These are phyloP conservation scores for Ptychochromis oligacanthus DNA, from an alignment of 2,113 vertebrate genomes.

Conservation along the genomic window DNA sequence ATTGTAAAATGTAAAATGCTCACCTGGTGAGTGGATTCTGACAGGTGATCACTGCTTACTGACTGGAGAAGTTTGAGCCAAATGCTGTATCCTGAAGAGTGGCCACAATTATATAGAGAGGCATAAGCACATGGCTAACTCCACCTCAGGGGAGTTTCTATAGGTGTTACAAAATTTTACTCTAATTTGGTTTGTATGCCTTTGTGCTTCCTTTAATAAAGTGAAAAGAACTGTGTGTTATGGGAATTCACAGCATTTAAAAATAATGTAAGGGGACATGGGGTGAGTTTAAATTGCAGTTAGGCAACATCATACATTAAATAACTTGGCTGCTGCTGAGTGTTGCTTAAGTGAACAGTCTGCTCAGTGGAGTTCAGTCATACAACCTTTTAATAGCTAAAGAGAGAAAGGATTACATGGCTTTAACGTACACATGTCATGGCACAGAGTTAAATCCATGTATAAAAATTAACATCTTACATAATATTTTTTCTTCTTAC, in stretches of 20 bases:
- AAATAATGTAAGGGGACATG: too few species aligned
- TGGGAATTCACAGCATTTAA: too few species aligned
- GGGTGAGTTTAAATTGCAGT: too few species aligned
- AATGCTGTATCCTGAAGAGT: neutral
- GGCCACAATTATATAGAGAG: neutral
- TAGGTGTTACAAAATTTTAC: neutral
- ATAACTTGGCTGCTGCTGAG: too few species aligned
- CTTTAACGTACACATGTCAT: neutral
- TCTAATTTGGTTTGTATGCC: neutral
- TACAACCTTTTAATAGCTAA: neutral
- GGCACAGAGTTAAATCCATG: neutral
- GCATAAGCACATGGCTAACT: neutral
- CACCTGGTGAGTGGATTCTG: neutral
- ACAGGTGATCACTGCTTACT: neutral
- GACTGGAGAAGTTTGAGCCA: too few species aligned
- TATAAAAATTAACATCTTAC: neutral
- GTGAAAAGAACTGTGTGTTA: too few species aligned
- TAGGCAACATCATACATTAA: too few species aligned
- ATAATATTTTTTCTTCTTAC: neutral
- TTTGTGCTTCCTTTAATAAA: neutral
- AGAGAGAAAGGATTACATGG: neutral
- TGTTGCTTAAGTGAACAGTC: too few species aligned
- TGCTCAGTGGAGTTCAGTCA: neutral
- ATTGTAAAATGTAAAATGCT: neutral
- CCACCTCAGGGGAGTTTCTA: neutral